Evolutionary conservation across 2,797 vertebrate genomes (phyloP).

Genomic region (Psittacula derbiana): DNA sequence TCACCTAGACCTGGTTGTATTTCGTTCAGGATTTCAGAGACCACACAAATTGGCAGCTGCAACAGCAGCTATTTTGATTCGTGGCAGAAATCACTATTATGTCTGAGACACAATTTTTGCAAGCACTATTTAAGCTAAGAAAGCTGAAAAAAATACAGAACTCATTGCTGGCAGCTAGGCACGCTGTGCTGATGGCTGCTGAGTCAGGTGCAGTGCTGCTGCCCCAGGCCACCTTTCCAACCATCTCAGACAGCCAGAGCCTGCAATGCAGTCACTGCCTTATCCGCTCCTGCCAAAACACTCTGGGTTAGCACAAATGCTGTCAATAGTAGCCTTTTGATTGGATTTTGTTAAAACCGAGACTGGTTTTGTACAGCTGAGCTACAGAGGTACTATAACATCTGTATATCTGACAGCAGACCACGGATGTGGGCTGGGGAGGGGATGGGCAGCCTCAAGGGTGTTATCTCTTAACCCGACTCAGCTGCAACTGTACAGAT

Average conservation of each 20-base stretch:
- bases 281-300: neutral
- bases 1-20: neutral
- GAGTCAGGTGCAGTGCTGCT: neutral
- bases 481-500: neutral
- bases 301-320: neutral
- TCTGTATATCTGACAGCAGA: rapidly evolving
- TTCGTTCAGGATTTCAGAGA: neutral
- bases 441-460: neutral
- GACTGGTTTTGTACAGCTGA: neutral
- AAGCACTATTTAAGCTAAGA: neutral
- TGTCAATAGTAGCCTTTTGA: neutral
- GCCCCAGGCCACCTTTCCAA: neutral
- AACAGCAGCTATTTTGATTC: neutral
- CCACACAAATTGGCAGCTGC: rapidly evolving
- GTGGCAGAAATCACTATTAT: neutral
- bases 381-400: neutral
- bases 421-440: neutral
- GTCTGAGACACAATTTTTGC: neutral
- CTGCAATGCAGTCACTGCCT: neutral
- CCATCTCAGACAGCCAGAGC: neutral
- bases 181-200: neutral
- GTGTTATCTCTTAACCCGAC: neutral
- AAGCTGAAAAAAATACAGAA: neutral
- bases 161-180: neutral
- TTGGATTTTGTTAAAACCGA: neutral